Conservation (phyloP, 2,113 vertebrate species). For the Oriolus oriolus region DNA sequence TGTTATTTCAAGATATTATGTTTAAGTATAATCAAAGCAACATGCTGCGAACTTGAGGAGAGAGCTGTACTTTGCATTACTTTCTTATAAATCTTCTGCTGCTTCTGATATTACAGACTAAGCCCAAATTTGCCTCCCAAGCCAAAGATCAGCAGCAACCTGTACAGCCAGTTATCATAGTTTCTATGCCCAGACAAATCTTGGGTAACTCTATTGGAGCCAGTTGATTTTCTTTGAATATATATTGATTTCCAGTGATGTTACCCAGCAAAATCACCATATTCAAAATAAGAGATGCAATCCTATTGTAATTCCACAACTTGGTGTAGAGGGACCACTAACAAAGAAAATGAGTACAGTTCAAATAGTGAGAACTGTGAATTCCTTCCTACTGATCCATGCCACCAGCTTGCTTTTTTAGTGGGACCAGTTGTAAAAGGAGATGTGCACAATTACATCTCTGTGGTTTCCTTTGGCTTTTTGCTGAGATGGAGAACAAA, state of each 20-base stretch:
- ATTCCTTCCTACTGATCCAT: not conserved
- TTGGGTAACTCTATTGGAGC: not conserved
- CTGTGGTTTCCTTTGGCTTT: not conserved
- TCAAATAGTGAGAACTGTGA: not conserved
- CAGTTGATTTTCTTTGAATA: not conserved
- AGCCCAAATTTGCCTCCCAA: not conserved
- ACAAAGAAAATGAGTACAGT: not conserved
- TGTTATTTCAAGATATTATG: not conserved
- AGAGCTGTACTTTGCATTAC: not conserved
- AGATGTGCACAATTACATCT: not conserved
- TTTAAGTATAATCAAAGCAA: not conserved
- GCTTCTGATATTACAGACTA: not conserved
- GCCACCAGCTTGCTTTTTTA: not conserved
- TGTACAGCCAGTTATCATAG: not conserved
- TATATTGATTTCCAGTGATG: not conserved
- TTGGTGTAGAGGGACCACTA: not conserved
- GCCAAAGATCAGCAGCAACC: not conserved
- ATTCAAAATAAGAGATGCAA: not conserved
- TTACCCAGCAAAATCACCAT: not conserved
- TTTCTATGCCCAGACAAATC: not conserved
- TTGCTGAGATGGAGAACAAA: not conserved
- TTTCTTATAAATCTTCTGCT: not conserved
- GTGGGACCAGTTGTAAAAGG: not conserved
- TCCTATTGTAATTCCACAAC: not conserved
- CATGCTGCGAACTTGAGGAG: not conserved